Evolutionary conservation across 2,797 vertebrate species (phyloP), one percentile per base, ranked within the genome.

Genomic region (Xiphophorus birchmanni): DNA sequence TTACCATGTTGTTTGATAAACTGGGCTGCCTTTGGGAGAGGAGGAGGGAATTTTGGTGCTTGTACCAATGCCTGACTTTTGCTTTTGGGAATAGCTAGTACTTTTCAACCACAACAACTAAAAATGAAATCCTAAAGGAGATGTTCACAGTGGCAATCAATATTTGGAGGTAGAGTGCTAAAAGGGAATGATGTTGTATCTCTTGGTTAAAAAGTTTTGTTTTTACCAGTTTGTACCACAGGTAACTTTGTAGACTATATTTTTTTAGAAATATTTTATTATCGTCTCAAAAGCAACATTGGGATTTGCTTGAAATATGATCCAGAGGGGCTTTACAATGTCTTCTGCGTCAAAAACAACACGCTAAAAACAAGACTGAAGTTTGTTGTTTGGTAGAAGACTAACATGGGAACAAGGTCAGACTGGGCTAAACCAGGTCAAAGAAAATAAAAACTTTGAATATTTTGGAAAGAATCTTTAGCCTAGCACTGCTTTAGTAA

Each of bases 101-200:
- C 54, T 81, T 81, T 73, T 76, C 50, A 48, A 54, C 26, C 35
- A 60, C 23, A 81, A 63, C 74, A 48, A 73, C 45, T 29, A 40
- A 40, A 72, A 73, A 42, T 48, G 35, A 50, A 63, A 73, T 81
- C 75, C 67, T 63, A 73, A 37, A 60, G 40, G 67, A 6, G 56
- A n/a, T 79, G 63, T 76, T 76, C 67, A 6, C 6, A 52, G 54
- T 29, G 26, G 13, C 42, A 74, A 65, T 67, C 60, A 80, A 73
- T 79, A 77, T 2, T 29, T 80, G 29, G 17, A 35, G 21, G 23
- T 11, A 12, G 63, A 76, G 13, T 79, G 23, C 17, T 54, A 67
- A 48, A 63, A 42, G 2, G 60, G 52, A 83, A 9, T 48, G 18
- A 29, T 58, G 26, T 21, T 58, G 12, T 42, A 10, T 42, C 17